phyloP scores from a whole-genome alignment of 1,140 invertebrate genomes.

The Brachionus plicatilis region DNA sequence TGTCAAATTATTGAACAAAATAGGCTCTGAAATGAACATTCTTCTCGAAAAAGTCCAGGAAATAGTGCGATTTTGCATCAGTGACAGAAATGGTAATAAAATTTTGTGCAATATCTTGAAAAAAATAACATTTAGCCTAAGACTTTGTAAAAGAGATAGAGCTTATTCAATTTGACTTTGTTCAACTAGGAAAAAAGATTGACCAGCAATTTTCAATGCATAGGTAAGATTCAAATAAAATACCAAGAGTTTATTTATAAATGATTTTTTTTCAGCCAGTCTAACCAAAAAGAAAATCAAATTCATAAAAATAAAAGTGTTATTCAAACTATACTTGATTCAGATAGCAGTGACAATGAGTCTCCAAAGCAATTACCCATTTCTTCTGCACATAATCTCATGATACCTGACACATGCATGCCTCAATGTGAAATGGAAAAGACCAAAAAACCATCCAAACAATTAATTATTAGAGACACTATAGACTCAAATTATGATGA shows the following conservation, averaged over 20 bases:
- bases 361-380: neutral
- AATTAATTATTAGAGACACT: slow-evolving; percentile 5
- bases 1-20: slow-evolving; percentile 34
- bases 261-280: neutral
- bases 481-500: slow-evolving; percentile 5
- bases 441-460: neutral
- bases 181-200: slow-evolving; percentile 16
- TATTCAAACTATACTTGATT: neutral
- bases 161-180: slow-evolving; percentile 25
- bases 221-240: neutral
- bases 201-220: neutral
- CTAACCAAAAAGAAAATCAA: neutral
- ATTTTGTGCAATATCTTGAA: neutral
- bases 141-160: slow-evolving; percentile 38
- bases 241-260: neutral
- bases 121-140: neutral
- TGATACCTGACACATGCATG: slow-evolving; percentile 2
- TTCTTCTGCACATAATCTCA: neutral
- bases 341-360: slow-evolving; percentile 8
- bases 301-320: neutral
- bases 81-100: slow-evolving; percentile 27
- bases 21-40: slow-evolving; percentile 21
- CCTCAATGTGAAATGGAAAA: neutral
- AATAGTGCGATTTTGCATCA: slow-evolving; percentile 25
- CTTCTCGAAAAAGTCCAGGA: slow-evolving; percentile 20